phyloP scores from a whole-genome alignment of 2,113 vertebrate species.

The Corydoras sp. region DNA sequence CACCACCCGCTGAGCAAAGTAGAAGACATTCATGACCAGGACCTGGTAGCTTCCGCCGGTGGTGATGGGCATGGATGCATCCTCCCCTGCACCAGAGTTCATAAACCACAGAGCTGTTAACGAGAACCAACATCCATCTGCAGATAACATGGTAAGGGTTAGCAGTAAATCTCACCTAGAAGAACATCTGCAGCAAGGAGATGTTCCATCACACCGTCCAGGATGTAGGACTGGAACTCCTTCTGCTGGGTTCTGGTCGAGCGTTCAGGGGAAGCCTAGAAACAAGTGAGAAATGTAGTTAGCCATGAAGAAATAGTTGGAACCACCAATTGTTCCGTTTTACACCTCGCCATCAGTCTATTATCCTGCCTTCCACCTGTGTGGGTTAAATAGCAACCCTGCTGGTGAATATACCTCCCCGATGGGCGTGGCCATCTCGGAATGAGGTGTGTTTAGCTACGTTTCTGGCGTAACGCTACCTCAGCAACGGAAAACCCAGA shows the following conservation, averaged over 20 bases:
- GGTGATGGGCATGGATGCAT: constrained; percentile 89
- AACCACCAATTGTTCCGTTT: too few relatives aligned
- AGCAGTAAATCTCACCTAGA: constrained; percentile 67
- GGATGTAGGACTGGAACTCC: constrained; percentile 94
- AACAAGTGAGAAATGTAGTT: not conserved
- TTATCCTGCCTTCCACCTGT: too few relatives aligned
- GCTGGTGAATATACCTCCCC: too few relatives aligned
- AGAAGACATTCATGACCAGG: constrained; percentile 97
- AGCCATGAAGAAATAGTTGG: too few relatives aligned
- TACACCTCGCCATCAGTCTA: too few relatives aligned
- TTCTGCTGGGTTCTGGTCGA: constrained; percentile 97
- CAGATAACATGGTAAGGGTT: not conserved
- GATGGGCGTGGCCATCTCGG: too few relatives aligned
- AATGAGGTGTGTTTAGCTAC: too few relatives aligned
- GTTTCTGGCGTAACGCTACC: too few relatives aligned
- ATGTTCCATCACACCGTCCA: constrained; percentile 97
- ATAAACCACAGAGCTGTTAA: not conserved
- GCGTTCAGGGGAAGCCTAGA: constrained; percentile 90
- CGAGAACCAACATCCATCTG: not conserved
- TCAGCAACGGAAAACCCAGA: too few relatives aligned
- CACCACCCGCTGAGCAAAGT: constrained; percentile 94
- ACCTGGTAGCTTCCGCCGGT: constrained; percentile 92
- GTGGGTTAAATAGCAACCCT: too few relatives aligned
- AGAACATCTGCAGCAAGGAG: constrained; percentile 94
- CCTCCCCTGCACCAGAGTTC: constrained; percentile 74